Evolutionary conservation across 2,113 vertebrate genomes (phyloP), one percentile per base, ranked within the genome.

Genomic region (Porphyrio hochstetteri): DNA sequence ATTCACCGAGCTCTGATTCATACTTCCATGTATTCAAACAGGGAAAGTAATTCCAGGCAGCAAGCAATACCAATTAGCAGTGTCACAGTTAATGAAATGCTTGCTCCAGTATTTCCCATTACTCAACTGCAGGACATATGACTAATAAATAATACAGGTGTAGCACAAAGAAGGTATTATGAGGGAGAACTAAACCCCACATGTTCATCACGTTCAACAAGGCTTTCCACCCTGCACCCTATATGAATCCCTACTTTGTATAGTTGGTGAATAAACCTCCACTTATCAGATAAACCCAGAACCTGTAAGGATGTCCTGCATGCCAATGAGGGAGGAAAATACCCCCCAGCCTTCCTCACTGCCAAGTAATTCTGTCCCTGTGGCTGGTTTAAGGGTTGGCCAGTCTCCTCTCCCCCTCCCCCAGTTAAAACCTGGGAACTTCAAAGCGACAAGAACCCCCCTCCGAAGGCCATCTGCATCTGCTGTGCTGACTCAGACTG

Each of bases 21-120:
- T 29, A 91, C 94, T 98, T 98, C 98, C 98, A 97, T 23, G 61
- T 84, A 98, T 98, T 98, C 95, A 98, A 77, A 38, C 36, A 52
- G 77, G 77, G 92, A 92, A 91, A 80, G 67, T 95, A 4, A 35
- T 59, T 82, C 76, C 90, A 87, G 95, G 91, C 95, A 96, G 90
- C 40, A 4, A 89, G 67, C 80, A 78, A 44, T 3, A 16, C 60
- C 93, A 85, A 95, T 91, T 91, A 92, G 65, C 77, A 89, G 76
- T 28, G 40, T 63, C 16, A 82, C 2, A 16, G 82, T 59, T 90
- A 92, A 95, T 52, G 13, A 77, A 90, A 40, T 4, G 77, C 83
- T 42, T 69, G 80, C 88, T 85, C 80, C 44, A 36, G 16, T 38
- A 50, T 65, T 94, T 96, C 96, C 96, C 96, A 95, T 95, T 96